Evolutionary conservation across 23 tunicate species (phyloP).

Genomic region (Halocynthia roretzi): DNA sequence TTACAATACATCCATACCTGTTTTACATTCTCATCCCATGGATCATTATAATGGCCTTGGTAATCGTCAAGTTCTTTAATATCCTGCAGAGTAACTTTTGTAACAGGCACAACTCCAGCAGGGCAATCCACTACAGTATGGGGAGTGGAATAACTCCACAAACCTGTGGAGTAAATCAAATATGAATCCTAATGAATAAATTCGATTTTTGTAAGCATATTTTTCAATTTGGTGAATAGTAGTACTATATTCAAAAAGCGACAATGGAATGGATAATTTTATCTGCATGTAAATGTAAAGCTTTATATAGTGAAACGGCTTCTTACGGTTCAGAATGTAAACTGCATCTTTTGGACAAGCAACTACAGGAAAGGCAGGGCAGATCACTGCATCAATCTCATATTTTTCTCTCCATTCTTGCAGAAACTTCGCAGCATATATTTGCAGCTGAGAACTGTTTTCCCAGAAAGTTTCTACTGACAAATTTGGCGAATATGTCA

Average conservation of each 20-base stretch:
- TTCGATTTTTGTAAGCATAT: no score
- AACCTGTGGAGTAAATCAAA: background rate
- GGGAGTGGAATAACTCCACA: constrained; percentile 19
- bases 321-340: no score
- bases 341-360: background rate
- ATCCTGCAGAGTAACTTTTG: constrained; percentile 14
- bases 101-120: constrained; percentile 19
- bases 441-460: background rate
- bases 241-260: no score
- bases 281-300: no score
- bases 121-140: constrained; percentile 17
- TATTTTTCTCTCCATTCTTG: background rate
- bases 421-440: background rate
- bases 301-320: no score
- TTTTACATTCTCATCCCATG: constrained; percentile 17
- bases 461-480: background rate
- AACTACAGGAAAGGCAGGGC: constrained; percentile 4
- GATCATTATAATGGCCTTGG: constrained; percentile 22
- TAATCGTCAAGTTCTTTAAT: constrained; percentile 12
- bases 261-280: no score
- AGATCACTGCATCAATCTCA: constrained; percentile 1
- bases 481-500: background rate
- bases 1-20: background rate
- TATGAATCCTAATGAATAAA: no score
- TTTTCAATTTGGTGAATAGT: no score